phyloP scores from a whole-genome alignment of 2,113 vertebrate species.

The Poecilia latipinna region DNA sequence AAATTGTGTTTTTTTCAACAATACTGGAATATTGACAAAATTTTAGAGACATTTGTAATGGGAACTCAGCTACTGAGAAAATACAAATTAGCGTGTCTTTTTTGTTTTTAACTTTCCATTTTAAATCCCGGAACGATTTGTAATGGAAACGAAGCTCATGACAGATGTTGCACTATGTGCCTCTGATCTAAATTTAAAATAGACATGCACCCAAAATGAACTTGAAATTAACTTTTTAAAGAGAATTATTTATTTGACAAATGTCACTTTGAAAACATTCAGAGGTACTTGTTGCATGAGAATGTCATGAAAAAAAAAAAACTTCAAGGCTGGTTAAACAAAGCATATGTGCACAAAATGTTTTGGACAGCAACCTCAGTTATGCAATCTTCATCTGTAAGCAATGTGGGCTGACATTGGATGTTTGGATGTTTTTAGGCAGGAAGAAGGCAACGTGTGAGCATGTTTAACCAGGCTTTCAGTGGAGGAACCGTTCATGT shows the following conservation, averaged over 20 bases:
- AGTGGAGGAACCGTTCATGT: conserved; percentile 11
- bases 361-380: conserved; percentile 17
- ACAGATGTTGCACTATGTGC: too few relatives aligned
- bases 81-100: too few relatives aligned
- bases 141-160: too few relatives aligned
- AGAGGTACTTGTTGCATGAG: conserved; percentile 16
- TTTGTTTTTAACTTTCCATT: too few relatives aligned
- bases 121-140: too few relatives aligned
- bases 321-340: conserved; percentile 20
- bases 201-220: too few relatives aligned
- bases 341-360: conserved; percentile 28
- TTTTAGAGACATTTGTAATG: too few relatives aligned
- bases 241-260: conserved; percentile 35
- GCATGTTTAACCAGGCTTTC: conserved; percentile 22
- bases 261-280: conserved; percentile 26
- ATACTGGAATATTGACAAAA: too few relatives aligned
- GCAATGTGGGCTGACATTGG: conserved; percentile 33
- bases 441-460: conserved; percentile 9
- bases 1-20: too few relatives aligned
- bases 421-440: conserved; percentile 41
- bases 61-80: too few relatives aligned
- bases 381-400: conserved; percentile 49
- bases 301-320: conserved; percentile 7
- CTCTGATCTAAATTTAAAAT: too few relatives aligned
- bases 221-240: not conserved